Evolutionary conservation across 2,888 invertebrate species (phyloP).

Genomic region (Acanthoscelides obtectus): DNA sequence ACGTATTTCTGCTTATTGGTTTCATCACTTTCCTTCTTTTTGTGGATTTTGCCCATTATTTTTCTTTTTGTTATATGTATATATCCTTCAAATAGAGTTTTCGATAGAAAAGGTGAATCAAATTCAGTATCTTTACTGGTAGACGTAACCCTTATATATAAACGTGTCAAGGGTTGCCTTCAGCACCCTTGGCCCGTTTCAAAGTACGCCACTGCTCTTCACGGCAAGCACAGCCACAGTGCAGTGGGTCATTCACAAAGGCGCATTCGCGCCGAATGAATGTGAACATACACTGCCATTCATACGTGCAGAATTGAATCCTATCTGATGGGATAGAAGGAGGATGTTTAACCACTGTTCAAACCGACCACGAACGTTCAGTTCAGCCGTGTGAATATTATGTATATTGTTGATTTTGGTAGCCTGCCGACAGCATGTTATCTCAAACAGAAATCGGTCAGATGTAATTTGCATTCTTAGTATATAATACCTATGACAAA

Average conservation of each 20-base stretch:
- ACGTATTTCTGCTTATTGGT: no score
- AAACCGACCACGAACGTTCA: conserved; percentile 17
- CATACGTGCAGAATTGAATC: conserved; percentile 29
- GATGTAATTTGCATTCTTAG: neutral
- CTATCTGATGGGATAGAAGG: conserved; percentile 31
- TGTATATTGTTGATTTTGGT: conserved; percentile 13
- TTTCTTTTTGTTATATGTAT: no score
- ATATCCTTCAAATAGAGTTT: no score
- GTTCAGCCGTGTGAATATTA: conserved; percentile 23
- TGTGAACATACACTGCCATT: conserved; percentile 31
- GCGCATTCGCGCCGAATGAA: conserved; percentile 23
- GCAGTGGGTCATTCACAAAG: conserved; percentile 15
- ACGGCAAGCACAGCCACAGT: conserved; percentile 14
- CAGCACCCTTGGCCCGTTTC: no score
- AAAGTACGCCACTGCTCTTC: neutral
- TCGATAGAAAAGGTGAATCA: no score
- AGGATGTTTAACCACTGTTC: conserved; percentile 27
- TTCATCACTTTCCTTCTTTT: no score
- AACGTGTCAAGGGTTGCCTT: no score
- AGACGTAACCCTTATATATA: no score
- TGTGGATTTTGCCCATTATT: no score
- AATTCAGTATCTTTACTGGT: no score
- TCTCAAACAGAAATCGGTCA: neutral
- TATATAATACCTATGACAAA: neutral
- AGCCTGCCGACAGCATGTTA: neutral